phyloP scores from a whole-genome alignment of 92 coral and sea anemone genomes.

The Phenganax stokvisi region DNA sequence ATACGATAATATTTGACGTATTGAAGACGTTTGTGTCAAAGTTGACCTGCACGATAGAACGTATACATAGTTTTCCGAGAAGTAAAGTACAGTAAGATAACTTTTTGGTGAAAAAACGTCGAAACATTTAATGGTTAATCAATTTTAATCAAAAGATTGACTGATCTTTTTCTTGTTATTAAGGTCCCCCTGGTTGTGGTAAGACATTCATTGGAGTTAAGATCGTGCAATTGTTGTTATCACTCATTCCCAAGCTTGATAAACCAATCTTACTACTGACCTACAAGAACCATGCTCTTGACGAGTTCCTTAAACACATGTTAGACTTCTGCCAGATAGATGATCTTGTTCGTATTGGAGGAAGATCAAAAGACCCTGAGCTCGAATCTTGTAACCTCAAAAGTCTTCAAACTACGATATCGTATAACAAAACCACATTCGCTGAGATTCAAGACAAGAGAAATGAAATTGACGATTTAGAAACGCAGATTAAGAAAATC shows the following conservation, averaged over 20 bases:
- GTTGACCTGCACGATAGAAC: too few species aligned
- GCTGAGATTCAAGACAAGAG: conserved; percentile 25
- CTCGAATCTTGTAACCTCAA: conserved; percentile 37
- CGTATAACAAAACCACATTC: background rate
- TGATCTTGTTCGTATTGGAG: conserved; percentile 37
- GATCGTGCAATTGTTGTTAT: conserved; percentile 10
- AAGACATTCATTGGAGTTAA: conserved; percentile 20
- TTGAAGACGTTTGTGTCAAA: too few species aligned
- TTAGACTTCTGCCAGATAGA: conserved; percentile 21
- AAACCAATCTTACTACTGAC: conserved; percentile 39
- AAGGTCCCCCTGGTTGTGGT: conserved; percentile 21
- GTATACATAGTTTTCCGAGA: too few species aligned
- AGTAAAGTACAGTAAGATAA: too few species aligned
- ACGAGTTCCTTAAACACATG: conserved; percentile 42
- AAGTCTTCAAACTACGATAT: background rate
- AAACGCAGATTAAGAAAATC: background rate
- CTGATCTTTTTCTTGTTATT: background rate
- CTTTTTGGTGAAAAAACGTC: too few species aligned
- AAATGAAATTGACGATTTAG: background rate
- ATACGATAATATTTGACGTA: too few species aligned
- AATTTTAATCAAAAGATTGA: too few species aligned
- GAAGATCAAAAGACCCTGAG: conserved; percentile 40
- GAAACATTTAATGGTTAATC: too few species aligned
- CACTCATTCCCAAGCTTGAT: conserved; percentile 23
- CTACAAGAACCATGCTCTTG: conserved; percentile 45